Percentiles rank a stretch among this genome's conserved stretches.
Evolutionary conservation across 2,797 vertebrate species (phyloP).

Genomic region (Catamblyrhynchus diadema): DNA sequence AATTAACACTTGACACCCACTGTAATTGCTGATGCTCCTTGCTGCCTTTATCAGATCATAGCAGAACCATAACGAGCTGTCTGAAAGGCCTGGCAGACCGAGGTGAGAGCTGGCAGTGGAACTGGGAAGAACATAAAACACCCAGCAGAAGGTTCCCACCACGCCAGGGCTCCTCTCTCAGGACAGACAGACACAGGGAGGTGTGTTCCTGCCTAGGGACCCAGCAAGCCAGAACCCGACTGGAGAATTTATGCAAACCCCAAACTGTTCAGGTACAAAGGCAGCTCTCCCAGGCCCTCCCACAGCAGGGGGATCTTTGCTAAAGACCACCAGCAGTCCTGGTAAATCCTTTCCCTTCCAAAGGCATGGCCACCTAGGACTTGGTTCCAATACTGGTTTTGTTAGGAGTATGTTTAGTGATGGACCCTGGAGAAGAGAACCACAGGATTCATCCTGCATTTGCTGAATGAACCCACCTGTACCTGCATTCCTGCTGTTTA

Average conservation of each 20-base stretch:
- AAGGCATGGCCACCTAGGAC: not conserved
- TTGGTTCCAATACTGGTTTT: accelerated
- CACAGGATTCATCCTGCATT: not conserved
- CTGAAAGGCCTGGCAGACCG: not conserved
- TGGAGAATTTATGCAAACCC: not conserved
- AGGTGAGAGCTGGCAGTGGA: not conserved
- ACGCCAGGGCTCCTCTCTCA: accelerated
- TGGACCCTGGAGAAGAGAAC: not conserved
- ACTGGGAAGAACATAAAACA: not conserved
- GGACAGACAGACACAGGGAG: not conserved
- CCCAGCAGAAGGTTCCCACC: not conserved
- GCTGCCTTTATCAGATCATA: slow-evolving; percentile 48
- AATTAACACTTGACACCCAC: slow-evolving; percentile 63
- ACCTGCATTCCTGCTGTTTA: not conserved
- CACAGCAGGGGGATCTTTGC: accelerated
- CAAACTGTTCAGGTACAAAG: not conserved
- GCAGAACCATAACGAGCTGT: not conserved
- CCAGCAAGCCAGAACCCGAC: not conserved
- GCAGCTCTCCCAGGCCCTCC: not conserved
- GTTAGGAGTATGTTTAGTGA: not conserved
- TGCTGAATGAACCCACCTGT: accelerated
- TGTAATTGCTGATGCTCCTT: slow-evolving; percentile 49
- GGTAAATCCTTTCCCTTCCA: not conserved
- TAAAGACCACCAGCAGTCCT: not conserved
- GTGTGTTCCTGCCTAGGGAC: accelerated